Evolutionary conservation across 2,113 vertebrate species (phyloP).

Genomic region (Scomber scombrus): DNA sequence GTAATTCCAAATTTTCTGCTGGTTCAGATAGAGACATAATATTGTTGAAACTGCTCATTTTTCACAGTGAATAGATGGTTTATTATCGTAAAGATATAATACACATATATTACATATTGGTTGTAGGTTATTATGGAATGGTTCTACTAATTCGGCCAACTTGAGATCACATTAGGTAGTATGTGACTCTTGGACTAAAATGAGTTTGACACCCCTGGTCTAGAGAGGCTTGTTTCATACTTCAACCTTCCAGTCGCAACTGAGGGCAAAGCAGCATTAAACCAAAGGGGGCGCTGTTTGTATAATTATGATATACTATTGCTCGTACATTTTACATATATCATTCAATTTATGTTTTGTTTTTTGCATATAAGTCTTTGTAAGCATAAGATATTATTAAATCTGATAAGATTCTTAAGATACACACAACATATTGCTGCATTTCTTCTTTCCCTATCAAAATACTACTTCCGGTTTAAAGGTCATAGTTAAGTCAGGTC

Average conservation of each 20-base stretch:
- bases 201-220: too few relatives aligned
- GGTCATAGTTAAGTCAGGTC: slow-evolving; percentile 79
- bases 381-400: background rate
- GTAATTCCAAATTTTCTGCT: too few relatives aligned
- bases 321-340: background rate
- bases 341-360: background rate
- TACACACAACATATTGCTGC: rapidly evolving
- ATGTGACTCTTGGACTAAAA: too few relatives aligned
- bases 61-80: too few relatives aligned
- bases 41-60: too few relatives aligned
- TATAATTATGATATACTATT: background rate
- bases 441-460: background rate
- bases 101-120: too few relatives aligned
- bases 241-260: background rate
- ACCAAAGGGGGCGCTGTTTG: slow-evolving; percentile 42
- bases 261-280: background rate
- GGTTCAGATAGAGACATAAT: too few relatives aligned
- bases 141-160: too few relatives aligned
- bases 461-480: slow-evolving; percentile 76
- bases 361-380: background rate
- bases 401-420: rapidly evolving
- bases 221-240: too few relatives aligned
- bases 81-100: too few relatives aligned
- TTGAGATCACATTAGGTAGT: too few relatives aligned
- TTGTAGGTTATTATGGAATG: too few relatives aligned